phyloP scores from a whole-genome alignment of 2,113 vertebrate genomes.

The Pangasianodon gigas region DNA sequence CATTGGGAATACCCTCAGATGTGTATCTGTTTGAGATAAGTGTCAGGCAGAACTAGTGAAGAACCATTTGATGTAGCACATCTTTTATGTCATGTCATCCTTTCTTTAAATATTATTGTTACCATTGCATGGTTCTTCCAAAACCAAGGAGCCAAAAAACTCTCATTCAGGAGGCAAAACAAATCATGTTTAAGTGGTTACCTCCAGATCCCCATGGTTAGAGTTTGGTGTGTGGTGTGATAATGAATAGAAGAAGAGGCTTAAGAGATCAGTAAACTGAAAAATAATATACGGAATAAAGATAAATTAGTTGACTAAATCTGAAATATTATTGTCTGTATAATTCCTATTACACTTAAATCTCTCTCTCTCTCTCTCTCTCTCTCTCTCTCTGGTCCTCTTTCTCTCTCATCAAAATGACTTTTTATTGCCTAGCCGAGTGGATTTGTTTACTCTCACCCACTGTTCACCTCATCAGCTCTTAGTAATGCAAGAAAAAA shows the following conservation, averaged over 20 bases:
- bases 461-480: constrained; percentile 26
- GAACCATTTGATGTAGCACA: not conserved
- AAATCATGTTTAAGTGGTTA: not conserved
- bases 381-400: not conserved
- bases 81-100: not conserved
- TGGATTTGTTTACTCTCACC: constrained; percentile 28
- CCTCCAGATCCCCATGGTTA: not conserved
- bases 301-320: not conserved
- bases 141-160: not conserved
- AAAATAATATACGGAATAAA: not conserved
- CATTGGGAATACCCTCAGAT: constrained; percentile 13
- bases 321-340: not conserved
- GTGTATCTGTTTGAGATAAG: constrained; percentile 12
- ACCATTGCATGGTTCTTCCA: not conserved
- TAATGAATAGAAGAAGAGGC: not conserved
- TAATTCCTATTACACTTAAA: not conserved
- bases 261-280: not conserved
- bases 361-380: not conserved
- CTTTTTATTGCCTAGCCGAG: constrained; percentile 35
- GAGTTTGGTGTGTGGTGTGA: not conserved
- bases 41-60: not conserved
- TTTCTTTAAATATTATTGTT: constrained; percentile 22
- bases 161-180: not conserved
- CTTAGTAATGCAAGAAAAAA: constrained; percentile 20
- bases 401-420: constrained; percentile 4